Percentiles rank a stretch among this genome's conserved stretches.
These are phyloP conservation scores for Ariolimax columbianus DNA, from an alignment of 2,888 invertebrate species.

Conservation along the genomic window DNA sequence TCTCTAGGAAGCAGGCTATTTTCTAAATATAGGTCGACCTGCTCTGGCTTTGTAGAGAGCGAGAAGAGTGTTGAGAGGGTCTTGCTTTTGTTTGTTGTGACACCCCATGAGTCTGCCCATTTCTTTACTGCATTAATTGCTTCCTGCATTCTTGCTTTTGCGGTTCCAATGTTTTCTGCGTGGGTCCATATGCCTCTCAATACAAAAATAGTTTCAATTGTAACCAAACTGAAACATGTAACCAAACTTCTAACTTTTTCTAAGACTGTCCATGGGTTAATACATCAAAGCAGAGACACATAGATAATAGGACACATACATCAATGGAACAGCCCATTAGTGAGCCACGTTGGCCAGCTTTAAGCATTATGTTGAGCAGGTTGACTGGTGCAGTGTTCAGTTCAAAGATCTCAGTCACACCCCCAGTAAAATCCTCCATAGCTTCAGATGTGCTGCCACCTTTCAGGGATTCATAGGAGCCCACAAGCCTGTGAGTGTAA, in stretches of 20 bases:
- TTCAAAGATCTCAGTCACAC: slow-evolving; percentile 76
- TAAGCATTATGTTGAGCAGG: slow-evolving; percentile 81
- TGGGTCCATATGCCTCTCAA: too few species aligned
- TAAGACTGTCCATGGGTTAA: not conserved
- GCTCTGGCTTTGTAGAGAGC: too few species aligned
- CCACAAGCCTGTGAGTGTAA: slow-evolving; percentile 87
- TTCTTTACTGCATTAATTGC: too few species aligned
- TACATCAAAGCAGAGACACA: slow-evolving; percentile 61
- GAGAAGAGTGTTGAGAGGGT: too few species aligned
- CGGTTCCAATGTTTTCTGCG: too few species aligned
- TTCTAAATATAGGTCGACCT: too few species aligned
- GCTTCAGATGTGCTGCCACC: slow-evolving; percentile 99
- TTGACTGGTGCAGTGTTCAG: slow-evolving; percentile 65
- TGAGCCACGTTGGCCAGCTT: slow-evolving; percentile 92
- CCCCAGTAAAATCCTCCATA: slow-evolving; percentile 96
- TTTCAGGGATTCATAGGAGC: slow-evolving; percentile 97
- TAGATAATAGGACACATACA: slow-evolving; percentile 80
- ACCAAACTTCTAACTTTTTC: not conserved
- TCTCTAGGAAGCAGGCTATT: too few species aligned
- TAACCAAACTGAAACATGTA: too few species aligned
- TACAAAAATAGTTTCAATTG: too few species aligned
- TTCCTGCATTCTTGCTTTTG: too few species aligned
- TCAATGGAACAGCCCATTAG: slow-evolving; percentile 97
- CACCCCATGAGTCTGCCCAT: too few species aligned
- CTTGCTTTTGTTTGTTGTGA: too few species aligned